Conservation (phyloP, 1,140 invertebrate genomes). For the Helicorthomorpha holstii region DNA sequence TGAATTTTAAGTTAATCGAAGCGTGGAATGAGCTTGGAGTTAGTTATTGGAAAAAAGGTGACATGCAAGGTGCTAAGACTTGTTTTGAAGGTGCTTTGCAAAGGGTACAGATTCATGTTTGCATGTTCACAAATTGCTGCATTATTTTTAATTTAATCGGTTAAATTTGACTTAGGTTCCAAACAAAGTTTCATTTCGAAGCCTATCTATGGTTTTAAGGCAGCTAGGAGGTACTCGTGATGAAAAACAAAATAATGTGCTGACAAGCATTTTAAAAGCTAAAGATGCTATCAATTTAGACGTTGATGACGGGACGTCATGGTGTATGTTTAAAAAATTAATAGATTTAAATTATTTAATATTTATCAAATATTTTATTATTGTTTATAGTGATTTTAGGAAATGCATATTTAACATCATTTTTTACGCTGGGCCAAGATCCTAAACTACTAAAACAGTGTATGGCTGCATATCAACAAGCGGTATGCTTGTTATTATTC, state of each 20-base stretch:
- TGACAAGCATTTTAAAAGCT: constrained; percentile 54
- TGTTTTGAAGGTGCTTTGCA: constrained; percentile 67
- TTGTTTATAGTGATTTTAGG: neutral
- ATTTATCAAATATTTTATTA: neutral
- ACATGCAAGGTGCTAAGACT: constrained; percentile 59
- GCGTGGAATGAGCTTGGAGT: constrained; percentile 83
- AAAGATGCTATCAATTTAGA: constrained; percentile 68
- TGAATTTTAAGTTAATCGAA: constrained; percentile 59
- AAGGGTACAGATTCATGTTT: no score
- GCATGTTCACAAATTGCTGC: no score
- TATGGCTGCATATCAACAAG: constrained; percentile 1
- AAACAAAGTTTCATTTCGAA: constrained; percentile 60
- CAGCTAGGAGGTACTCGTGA: constrained; percentile 39
- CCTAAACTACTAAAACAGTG: neutral
- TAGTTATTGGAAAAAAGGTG: constrained; percentile 74
- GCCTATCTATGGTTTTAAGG: constrained; percentile 64
- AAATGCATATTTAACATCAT: constrained; percentile 3
- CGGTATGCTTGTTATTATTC: no score
- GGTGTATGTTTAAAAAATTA: constrained; percentile 26
- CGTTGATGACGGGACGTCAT: constrained; percentile 63
- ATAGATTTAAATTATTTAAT: neutral
- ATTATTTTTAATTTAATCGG: neutral
- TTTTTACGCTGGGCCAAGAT: constrained; percentile 3
- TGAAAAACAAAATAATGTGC: constrained; percentile 43
- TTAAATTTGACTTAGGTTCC: constrained; percentile 42